Percentiles rank a stretch among this genome's conserved stretches.
These are phyloP conservation scores for Mastacembelus armatus DNA, from an alignment of 2,797 vertebrate species.

Conservation along the genomic window DNA sequence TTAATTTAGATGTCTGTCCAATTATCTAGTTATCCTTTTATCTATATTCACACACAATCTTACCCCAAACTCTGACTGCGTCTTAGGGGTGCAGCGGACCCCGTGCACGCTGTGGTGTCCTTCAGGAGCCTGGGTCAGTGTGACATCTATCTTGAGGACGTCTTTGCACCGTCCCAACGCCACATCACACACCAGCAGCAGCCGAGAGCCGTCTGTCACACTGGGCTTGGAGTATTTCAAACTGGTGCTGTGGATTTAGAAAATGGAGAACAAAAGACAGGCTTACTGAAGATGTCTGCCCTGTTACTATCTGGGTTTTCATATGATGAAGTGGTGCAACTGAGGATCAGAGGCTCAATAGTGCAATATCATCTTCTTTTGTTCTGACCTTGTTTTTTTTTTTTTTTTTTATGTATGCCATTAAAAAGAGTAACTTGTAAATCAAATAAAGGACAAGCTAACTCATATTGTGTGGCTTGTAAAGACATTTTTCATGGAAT, in stretches of 20 bases:
- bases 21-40: not conserved
- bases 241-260: slow-evolving; percentile 74
- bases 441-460: too few species aligned
- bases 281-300: not conserved
- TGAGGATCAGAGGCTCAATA: not conserved
- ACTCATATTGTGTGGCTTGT: too few species aligned
- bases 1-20: not conserved
- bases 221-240: slow-evolving; percentile 86
- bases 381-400: not conserved
- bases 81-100: slow-evolving; percentile 49
- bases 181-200: slow-evolving; percentile 88
- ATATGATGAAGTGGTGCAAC: not conserved
- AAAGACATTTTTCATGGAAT: not conserved
- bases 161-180: slow-evolving; percentile 84
- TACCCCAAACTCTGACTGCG: slow-evolving; percentile 86
- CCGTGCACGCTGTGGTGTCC: slow-evolving; percentile 87
- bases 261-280: not conserved
- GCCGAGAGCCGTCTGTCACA: slow-evolving; percentile 78
- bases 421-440: too few species aligned
- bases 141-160: slow-evolving; percentile 68
- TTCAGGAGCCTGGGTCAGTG: slow-evolving; percentile 80
- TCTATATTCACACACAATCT: not conserved
- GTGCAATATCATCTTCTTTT: not conserved
- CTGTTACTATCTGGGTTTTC: too few species aligned
- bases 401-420: too few species aligned